Conservation (phyloP, 1,140 invertebrate genomes). For the Drosophila obscura region DNA sequence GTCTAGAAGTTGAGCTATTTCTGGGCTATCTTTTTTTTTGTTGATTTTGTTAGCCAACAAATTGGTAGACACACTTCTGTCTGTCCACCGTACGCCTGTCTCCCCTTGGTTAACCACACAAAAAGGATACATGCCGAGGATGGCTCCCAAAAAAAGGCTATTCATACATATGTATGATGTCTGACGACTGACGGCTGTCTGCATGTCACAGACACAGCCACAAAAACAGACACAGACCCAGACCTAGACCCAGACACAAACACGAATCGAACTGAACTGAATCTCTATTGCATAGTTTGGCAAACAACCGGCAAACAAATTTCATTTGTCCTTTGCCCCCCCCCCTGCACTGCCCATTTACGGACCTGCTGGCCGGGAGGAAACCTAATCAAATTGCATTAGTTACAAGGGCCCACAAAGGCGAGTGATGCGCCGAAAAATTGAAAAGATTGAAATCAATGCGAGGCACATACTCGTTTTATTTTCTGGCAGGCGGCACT, state of each 20-base stretch:
- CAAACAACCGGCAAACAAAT: conserved; percentile 75
- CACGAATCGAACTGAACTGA: background rate
- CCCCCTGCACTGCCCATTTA: background rate
- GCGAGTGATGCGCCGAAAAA: conserved; percentile 43
- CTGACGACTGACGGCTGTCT: conserved; percentile 52
- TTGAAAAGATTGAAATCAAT: conserved; percentile 72
- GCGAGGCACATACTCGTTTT: conserved; percentile 21
- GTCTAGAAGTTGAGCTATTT: conserved; percentile 31
- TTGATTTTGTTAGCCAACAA: conserved; percentile 32
- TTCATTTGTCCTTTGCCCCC: conserved; percentile 55
- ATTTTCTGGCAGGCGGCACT: conserved; percentile 2
- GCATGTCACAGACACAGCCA: conserved; percentile 17
- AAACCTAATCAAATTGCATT: conserved; percentile 71
- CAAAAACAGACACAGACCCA: conserved; percentile 14
- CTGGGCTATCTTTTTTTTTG: conserved; percentile 7
- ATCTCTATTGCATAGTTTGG: conserved; percentile 64
- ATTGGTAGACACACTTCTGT: conserved; percentile 39
- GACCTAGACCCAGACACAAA: conserved; percentile 6
- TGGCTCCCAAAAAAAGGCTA: conserved; percentile 16
- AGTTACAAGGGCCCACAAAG: conserved; percentile 64
- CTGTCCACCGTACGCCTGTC: background rate
- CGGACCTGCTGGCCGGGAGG: conserved; percentile 9
- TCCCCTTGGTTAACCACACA: no score
- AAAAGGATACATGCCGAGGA: background rate
- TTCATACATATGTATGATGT: conserved; percentile 55